Base-by-base conservation (phyloP, 1,140 invertebrate species). In the Conus betulinus region DNA sequence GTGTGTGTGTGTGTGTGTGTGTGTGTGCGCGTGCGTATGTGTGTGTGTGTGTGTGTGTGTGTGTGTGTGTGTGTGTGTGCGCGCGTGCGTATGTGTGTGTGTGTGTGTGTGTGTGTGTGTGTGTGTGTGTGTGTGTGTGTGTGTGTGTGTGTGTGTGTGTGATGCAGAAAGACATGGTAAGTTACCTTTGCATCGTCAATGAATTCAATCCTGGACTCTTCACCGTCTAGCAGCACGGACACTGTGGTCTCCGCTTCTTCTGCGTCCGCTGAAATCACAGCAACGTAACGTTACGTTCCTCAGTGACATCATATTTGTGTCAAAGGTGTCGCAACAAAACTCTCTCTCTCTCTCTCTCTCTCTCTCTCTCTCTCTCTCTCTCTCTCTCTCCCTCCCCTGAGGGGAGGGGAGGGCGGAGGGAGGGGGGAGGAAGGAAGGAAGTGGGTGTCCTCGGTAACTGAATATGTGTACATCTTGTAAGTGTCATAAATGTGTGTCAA, bases 171-270 rank as follows among this genome's bases (percentile, higher is more conserved):
- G 57, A 71, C 67, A 71, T 71, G 0, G 6, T 5, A 63, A 23
- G 23, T 86, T 88, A 92, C 91, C 90, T 91, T 84, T 5, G 86
- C 53, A 13, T 92, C 91, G 85, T 99, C 98, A 91, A 99, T 97
- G 94, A 99, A 99, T 84, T 97, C 97, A 91, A 99, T 96, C 95
- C 98, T 98, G 0, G 98, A 98, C 95, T 99, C 98, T 93, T 98
- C 98, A 1, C 97, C 98, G 88, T 98, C 98, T 87, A 99, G 95
- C 90, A 98, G 96, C 84, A 99, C 98, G 89, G 97, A 98, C 13
- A 99, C 98, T 0, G 98, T 97, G 93, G 98, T 97, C 94, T 99
- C 98, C 0, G 97, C 97, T 91, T 98, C 98, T 93, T 99, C 98
- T 96, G 97, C 92, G 95, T 94, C 89, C 20, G 89, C 85, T 87